Conservation (phyloP, 2,113 vertebrate species). For the Myotis yumanensis region DNA sequence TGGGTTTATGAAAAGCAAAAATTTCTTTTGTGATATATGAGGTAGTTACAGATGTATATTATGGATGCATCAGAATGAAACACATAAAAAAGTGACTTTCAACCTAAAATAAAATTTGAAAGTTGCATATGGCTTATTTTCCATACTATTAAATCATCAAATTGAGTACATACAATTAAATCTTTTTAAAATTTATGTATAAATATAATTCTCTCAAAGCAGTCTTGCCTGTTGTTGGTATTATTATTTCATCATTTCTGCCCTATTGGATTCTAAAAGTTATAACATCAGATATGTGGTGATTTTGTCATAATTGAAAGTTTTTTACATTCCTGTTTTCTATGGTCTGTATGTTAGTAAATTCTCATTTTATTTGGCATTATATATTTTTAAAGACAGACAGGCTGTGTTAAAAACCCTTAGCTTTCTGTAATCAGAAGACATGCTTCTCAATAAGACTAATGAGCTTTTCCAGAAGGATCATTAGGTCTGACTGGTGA, state of each 20-base stretch:
- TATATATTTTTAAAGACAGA: constrained; percentile 17
- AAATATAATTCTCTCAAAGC: constrained; percentile 17
- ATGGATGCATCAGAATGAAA: neutral
- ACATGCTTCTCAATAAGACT: constrained; percentile 10
- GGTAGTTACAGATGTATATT: neutral
- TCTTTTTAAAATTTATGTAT: neutral
- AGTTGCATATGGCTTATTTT: neutral
- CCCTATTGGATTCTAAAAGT: neutral
- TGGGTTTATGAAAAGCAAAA: neutral
- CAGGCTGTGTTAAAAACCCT: constrained; percentile 34
- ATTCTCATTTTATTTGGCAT: neutral
- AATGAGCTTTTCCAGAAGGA: neutral
- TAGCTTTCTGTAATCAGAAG: neutral
- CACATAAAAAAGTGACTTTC: neutral
- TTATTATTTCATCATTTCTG: neutral
- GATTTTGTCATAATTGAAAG: neutral
- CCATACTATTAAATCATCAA: neutral
- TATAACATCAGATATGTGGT: neutral
- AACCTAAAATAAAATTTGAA: neutral
- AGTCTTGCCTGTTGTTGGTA: neutral
- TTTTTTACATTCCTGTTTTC: neutral
- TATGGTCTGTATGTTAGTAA: neutral
- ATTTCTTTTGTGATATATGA: neutral
- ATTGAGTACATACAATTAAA: neutral
- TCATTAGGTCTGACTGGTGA: neutral